Base-by-base conservation (phyloP, 2,888 invertebrate genomes). In the Himalopsyche tibetana region DNA sequence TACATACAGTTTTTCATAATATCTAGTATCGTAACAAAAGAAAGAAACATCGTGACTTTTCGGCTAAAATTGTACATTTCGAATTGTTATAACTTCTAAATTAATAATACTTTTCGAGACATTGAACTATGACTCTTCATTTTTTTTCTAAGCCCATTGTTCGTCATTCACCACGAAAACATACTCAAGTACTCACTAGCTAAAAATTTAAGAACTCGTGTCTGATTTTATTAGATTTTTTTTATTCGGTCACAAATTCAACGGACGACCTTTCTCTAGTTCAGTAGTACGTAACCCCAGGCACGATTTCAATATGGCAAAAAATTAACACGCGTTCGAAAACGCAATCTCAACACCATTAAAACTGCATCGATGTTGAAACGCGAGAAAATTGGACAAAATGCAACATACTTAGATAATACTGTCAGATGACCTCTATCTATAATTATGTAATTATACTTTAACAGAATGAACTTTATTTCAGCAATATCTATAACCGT, bases 261-360 rank as follows among this genome's bases (percentile, higher is more conserved):
- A 28, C 74, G 15, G 74, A 12, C 74, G 74, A 74, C 74, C 74
- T 74, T 74, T 74, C 74, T 74, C 74, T 36, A 36, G 74, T 74
- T 74, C 74, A 74, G 74, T 36, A 36, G 74, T 74, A 36, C 28
- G 36, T 74, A 74, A 74, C 74, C 74, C 36, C 28, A 28, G 28
- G 74, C 74, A 74, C 74, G 74, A 74, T 36, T 28, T 12, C 12
- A 74, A 19, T 38, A 28, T 12, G 36, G 36, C 36, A 36, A 28
- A 12, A 36, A 74, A 74, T 74, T 36, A 12, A 36, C 38, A 74
- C 36, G 28, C 74, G 74, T 74, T 69, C 15, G 51, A 51, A 51
- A 51, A 51, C 5, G 51, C 15, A 51, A 51, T 51, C 36, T 74
- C 38, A 36, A 38, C 12, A 74, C 19, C 12, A 11, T 38, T 74